Evolutionary conservation across 1,140 invertebrate genomes (phyloP).

Genomic region (Stegodyphus dumicola): DNA sequence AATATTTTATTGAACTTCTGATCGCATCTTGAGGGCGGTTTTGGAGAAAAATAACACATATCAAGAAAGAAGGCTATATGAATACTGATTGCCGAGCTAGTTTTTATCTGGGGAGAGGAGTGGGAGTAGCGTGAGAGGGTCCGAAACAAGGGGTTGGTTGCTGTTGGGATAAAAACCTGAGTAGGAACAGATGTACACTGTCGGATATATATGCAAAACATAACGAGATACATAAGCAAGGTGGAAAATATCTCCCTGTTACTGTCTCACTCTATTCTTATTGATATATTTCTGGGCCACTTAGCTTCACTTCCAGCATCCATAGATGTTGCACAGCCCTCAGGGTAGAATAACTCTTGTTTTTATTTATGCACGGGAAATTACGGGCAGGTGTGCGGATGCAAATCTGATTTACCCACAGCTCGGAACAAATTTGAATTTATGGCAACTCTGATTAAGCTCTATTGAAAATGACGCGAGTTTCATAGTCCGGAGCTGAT

Average conservation of each 20-base stretch:
- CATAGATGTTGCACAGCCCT: no score
- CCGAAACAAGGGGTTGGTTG: background rate
- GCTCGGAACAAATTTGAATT: conserved; percentile 40
- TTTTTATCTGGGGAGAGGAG: conserved; percentile 36
- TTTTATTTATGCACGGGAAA: conserved; percentile 41
- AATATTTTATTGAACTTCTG: conserved; percentile 46
- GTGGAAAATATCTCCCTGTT: conserved; percentile 28
- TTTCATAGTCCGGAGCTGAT: background rate
- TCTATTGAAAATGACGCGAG: conserved; percentile 48
- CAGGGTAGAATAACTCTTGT: background rate
- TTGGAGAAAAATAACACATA: conserved; percentile 40
- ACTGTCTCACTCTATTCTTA: conserved; percentile 14
- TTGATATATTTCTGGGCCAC: conserved; percentile 47
- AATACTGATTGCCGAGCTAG: conserved; percentile 51
- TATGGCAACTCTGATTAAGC: conserved; percentile 46
- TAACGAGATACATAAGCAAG: conserved; percentile 35
- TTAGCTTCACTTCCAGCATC: conserved; percentile 12
- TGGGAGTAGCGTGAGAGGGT: background rate
- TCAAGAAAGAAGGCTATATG: conserved; percentile 40
- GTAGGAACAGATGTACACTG: conserved; percentile 45
- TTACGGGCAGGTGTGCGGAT: conserved; percentile 50
- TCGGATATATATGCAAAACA: conserved; percentile 38
- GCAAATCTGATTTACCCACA: conserved; percentile 45
- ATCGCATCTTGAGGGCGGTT: background rate
- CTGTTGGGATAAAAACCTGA: background rate